Base-by-base conservation (phyloP, 2,888 invertebrate genomes). In the Drosophila birchii region DNA sequence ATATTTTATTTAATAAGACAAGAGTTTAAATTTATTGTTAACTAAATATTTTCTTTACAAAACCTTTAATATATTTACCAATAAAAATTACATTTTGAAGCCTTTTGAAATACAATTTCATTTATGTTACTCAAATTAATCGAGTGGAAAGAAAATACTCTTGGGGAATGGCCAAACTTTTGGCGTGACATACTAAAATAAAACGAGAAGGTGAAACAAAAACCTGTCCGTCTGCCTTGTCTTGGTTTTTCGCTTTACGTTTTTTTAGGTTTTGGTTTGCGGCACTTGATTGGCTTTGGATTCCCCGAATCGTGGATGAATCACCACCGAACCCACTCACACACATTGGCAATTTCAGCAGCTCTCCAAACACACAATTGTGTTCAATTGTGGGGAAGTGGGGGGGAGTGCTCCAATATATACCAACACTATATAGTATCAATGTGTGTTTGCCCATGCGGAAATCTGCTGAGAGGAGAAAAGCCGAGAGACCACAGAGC, bases 251-350 rank as follows among this genome's bases (percentile, higher is more conserved):
- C 43, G 64, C 23, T 55, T 53, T 36, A 53, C 51, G 51, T 36
- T 16, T 29, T n/a, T 36, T 53, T 53, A 36, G 36, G 51, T 20
- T 51, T 51, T 16, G 20, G 51, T 51, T 68, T 53, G 68, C 64
- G 70, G 78, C 86, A 85, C 70, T 88, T 82, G 80, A 64, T 85
- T 82, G 82, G 80, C 85, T 79, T 88, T 80, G 90, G 90, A 87
- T 89, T 90, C 90, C 90, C 91, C 88, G 88, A 90, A 90, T 79
- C 70, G 58, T n/a, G 57, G 18, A 77, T 90, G 90, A 90, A 78
- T 90, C 91, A 90, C 78, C 71, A 16, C n/a, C 54, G 69, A 43
- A 53, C 63, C 51, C 62, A 64, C 63, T 66, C 76, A 60, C 63
- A 64, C 55, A 39, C 23, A 41, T 23, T 12, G 20, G 43, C 36